A percentile compares a stretch with the other conserved stretches of the same genome.
These are phyloP conservation scores for Microcebus lehilahytsara DNA, from an alignment of 2,113 vertebrate genomes.

Conservation along the genomic window DNA sequence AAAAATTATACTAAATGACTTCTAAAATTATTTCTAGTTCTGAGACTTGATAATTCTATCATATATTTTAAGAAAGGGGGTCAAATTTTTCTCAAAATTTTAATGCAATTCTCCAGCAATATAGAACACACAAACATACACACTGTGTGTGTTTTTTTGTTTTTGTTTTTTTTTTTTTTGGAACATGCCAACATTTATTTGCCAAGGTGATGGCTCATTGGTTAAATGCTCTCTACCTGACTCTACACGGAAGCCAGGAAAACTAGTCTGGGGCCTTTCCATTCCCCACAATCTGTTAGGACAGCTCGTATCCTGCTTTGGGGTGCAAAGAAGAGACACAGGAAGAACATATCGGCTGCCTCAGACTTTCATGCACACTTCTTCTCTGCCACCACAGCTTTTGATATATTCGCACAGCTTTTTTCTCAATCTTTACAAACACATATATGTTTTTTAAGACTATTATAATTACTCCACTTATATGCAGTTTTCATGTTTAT, in stretches of 20 bases:
- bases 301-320: not conserved
- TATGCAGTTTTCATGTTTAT: not conserved
- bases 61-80: constrained; percentile 16
- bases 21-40: not conserved
- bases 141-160: too few species aligned
- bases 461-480: constrained; percentile 8
- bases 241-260: not conserved
- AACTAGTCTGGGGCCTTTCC: not conserved
- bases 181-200: not conserved
- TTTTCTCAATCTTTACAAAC: not conserved
- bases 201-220: not conserved
- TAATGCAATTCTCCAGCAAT: not conserved
- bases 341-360: not conserved
- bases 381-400: not conserved
- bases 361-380: not conserved
- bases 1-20: not conserved
- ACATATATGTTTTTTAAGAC: not conserved
- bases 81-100: constrained; percentile 12
- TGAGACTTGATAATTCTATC: not conserved
- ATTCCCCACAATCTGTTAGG: not conserved
- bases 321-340: not conserved
- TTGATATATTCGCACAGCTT: not conserved
- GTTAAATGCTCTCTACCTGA: not conserved
- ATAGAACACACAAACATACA: not conserved
- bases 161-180: not conserved